Evolutionary conservation across 2,113 vertebrate genomes (phyloP).

Genomic region (Zapus hudsonius): DNA sequence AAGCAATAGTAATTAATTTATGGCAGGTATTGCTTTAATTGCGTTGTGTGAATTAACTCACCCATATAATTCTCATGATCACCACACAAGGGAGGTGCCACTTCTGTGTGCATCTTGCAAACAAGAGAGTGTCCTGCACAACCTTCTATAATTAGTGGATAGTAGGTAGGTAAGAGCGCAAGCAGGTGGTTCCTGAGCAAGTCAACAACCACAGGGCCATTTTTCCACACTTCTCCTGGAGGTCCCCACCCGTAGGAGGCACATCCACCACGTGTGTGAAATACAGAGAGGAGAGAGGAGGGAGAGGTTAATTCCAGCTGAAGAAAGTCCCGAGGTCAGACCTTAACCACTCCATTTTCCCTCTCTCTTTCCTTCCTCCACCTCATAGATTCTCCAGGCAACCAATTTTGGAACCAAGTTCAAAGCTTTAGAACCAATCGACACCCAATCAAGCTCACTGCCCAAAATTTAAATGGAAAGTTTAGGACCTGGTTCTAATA

Average conservation of each 20-base stretch:
- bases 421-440: slow-evolving; percentile 19
- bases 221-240: neutral
- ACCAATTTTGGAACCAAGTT: slow-evolving; percentile 36
- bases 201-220: neutral
- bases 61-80: neutral
- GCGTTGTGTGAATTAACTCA: neutral
- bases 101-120: neutral
- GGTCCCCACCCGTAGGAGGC: neutral
- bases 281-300: neutral
- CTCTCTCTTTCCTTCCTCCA: neutral
- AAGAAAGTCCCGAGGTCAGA: neutral
- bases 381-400: neutral
- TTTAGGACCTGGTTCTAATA: slow-evolving; percentile 48
- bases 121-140: neutral
- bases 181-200: neutral
- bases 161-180: neutral
- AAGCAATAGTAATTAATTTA: neutral
- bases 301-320: neutral
- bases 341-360: neutral
- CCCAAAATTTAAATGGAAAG: slow-evolving; percentile 50
- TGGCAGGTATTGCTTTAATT: neutral
- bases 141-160: neutral
- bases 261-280: neutral
- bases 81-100: neutral
- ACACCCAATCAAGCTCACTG: slow-evolving; percentile 15